A percentile compares a stretch with the other conserved stretches of the same genome.
Conservation (phyloP, 2,888 invertebrate genomes). For the Caenorhabditis sp. region DNA sequence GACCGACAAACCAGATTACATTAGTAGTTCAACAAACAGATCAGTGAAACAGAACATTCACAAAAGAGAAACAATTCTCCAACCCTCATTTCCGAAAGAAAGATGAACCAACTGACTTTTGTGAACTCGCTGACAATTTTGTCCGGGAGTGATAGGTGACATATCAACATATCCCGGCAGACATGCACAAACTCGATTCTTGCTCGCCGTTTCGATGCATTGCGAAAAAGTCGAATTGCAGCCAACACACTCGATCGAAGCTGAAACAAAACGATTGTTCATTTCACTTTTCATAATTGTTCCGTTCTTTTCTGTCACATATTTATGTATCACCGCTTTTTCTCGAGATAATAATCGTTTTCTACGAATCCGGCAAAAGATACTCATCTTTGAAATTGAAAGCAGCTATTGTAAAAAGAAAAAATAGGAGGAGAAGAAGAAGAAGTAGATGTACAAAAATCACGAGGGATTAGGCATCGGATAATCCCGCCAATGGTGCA, state of each 20-base stretch:
- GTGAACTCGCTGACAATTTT: constrained; percentile 4
- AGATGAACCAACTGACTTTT: constrained; percentile 11
- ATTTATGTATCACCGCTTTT: not conserved
- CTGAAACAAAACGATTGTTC: constrained; percentile 13
- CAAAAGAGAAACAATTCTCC: no score
- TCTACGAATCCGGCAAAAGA: not conserved
- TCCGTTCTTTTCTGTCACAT: not conserved
- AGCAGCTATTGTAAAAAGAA: not conserved
- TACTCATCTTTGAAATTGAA: not conserved
- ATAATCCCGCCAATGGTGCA: not conserved
- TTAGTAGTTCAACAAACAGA: no score
- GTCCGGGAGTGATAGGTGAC: constrained; percentile 13
- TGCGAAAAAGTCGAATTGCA: constrained; percentile 23
- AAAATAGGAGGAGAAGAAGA: not conserved
- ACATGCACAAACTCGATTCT: constrained; percentile 30
- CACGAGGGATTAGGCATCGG: not conserved
- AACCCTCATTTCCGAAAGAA: no score
- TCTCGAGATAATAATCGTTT: not conserved
- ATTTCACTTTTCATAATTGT: no score
- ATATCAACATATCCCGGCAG: constrained; percentile 23
- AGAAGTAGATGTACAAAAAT: not conserved
- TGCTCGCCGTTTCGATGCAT: constrained; percentile 31
- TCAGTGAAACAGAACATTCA: no score
- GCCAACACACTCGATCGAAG: constrained; percentile 21
- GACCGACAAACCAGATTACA: no score